These are phyloP conservation scores for Proteles cristata DNA, from an alignment of 2,113 vertebrate species.

Conservation along the genomic window DNA sequence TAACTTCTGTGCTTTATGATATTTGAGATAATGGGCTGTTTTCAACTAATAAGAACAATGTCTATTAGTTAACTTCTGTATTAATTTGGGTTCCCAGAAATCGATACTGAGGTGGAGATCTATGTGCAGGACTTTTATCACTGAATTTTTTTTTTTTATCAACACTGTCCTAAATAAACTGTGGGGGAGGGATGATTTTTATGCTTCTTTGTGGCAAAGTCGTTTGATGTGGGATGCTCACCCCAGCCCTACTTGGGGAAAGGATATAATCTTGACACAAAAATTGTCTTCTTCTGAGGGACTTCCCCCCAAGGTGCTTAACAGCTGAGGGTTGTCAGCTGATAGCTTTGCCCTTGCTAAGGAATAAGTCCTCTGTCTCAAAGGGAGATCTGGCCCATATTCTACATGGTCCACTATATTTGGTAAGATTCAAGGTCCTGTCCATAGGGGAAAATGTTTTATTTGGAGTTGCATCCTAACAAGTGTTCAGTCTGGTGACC, in stretches of 20 bases:
- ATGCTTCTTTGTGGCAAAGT: not conserved
- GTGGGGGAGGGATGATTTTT: not conserved
- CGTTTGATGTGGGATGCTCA: not conserved
- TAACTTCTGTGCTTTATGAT: not conserved
- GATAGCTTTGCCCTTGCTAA: not conserved
- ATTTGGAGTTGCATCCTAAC: not conserved
- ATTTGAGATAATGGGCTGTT: not conserved
- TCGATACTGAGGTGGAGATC: not conserved
- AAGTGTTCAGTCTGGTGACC: not conserved
- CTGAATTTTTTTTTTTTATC: not conserved
- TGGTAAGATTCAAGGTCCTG: not conserved
- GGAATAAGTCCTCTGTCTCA: not conserved
- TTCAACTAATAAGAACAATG: not conserved
- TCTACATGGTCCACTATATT: not conserved
- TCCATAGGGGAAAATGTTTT: not conserved
- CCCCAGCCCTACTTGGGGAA: not conserved
- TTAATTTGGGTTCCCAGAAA: not conserved
- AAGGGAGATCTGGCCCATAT: not conserved
- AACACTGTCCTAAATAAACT: not conserved
- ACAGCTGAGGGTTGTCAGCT: not conserved
- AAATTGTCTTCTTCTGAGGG: not conserved
- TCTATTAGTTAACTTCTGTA: not conserved
- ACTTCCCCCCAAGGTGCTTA: not conserved
- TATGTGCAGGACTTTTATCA: not conserved
- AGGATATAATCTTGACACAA: not conserved